Conservation (phyloP, 2,888 invertebrate genomes). For the Drosophila ochracea region DNA sequence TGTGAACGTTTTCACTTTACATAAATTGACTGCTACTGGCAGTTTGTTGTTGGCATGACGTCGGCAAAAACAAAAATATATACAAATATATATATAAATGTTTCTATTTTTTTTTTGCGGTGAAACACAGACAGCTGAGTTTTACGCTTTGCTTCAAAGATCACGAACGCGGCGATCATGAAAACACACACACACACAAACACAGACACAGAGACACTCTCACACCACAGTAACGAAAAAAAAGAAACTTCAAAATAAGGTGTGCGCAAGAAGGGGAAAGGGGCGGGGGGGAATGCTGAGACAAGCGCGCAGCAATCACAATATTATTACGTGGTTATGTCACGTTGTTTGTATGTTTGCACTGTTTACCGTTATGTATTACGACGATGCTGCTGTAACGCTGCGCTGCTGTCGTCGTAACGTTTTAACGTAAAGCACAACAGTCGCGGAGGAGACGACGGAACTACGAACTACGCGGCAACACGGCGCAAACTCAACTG, state of each 20-base stretch:
- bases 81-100: conserved; percentile 4
- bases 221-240: conserved; percentile 7
- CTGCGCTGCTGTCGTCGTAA: conserved; percentile 16
- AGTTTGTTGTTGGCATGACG: conserved; percentile 73
- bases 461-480: conserved; percentile 55
- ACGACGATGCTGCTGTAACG: conserved; percentile 38
- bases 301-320: conserved; percentile 66
- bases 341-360: conserved; percentile 55
- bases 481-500: conserved; percentile 71
- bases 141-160: conserved; percentile 82
- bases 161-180: conserved; percentile 82
- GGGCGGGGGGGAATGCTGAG: conserved; percentile 4
- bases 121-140: conserved; percentile 75
- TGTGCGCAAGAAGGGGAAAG: background rate
- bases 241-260: conserved; percentile 48
- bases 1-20: conserved; percentile 70
- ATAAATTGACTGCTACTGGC: conserved; percentile 71
- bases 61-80: conserved; percentile 51
- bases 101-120: conserved; percentile 51
- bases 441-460: conserved; percentile 50
- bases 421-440: conserved; percentile 37
- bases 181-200: conserved; percentile 50
- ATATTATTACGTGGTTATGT: conserved; percentile 70
- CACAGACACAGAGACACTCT: conserved; percentile 15
- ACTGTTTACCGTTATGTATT: conserved; percentile 64